phyloP scores from a whole-genome alignment of 2,888 invertebrate genomes.

The Lamproptera curius region DNA sequence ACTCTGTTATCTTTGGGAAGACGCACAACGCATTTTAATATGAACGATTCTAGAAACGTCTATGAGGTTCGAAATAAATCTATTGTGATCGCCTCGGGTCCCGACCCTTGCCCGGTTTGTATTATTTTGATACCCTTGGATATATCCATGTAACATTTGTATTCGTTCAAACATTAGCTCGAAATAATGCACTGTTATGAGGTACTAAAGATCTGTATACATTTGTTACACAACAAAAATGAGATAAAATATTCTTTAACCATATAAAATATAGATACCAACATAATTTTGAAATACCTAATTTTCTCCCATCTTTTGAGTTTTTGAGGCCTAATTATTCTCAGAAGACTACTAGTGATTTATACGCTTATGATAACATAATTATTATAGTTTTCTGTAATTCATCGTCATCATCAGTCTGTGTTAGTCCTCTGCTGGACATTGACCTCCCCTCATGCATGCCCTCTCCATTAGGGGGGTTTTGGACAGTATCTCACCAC shows the following conservation, averaged over 20 bases:
- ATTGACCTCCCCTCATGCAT: no score
- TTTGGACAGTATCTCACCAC: no score
- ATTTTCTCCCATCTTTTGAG: neutral
- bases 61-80: slow-evolving; percentile 2
- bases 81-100: slow-evolving; percentile 5
- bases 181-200: neutral
- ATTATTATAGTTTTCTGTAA: no score
- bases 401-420: no score
- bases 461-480: no score
- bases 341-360: no score
- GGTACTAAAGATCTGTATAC: neutral
- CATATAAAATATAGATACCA: neutral
- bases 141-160: neutral
- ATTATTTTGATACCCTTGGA: neutral
- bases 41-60: slow-evolving; percentile 1
- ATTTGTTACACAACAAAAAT: neutral
- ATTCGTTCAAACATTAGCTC: neutral
- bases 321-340: no score
- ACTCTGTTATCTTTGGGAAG: slow-evolving; percentile 10
- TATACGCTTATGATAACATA: no score
- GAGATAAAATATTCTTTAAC: neutral
- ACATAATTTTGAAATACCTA: neutral
- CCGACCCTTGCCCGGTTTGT: neutral
- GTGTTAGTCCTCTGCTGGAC: no score
- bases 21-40: slow-evolving; percentile 6